A percentile compares a stretch with the other conserved stretches of the same genome.
These are phyloP conservation scores for Cyanocitta stelleri DNA, from an alignment of 2,113 vertebrate species.

Conservation along the genomic window DNA sequence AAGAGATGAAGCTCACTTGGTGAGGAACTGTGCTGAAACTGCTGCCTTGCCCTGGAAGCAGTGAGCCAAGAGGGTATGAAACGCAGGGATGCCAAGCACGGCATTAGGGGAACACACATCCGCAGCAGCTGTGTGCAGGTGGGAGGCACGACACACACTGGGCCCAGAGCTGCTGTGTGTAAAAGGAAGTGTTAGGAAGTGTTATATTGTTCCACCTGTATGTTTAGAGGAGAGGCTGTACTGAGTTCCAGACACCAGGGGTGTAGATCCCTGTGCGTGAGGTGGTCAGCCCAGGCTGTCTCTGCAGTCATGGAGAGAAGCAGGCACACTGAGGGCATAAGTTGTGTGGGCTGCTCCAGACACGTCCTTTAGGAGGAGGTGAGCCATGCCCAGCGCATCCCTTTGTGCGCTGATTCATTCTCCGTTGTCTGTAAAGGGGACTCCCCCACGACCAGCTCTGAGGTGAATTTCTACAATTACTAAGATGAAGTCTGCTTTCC, in stretches of 20 bases:
- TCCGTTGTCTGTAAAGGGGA: fast-evolving
- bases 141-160: not conserved
- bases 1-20: not conserved
- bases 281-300: not conserved
- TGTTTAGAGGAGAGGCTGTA: not conserved
- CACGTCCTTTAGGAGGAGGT: not conserved
- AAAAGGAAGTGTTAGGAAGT: not conserved
- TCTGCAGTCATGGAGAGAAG: not conserved
- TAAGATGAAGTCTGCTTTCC: not conserved
- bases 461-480: not conserved
- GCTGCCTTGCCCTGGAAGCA: not conserved
- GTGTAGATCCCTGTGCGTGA: not conserved
- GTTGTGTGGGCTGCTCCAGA: not conserved
- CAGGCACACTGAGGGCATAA: not conserved
- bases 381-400: not conserved
- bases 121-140: fast-evolving
- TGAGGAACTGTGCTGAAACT: not conserved
- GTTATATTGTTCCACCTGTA: fast-evolving
- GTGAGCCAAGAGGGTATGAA: not conserved
- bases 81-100: not conserved
- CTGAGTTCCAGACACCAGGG: fast-evolving
- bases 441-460: not conserved
- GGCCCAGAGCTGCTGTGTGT: fast-evolving
- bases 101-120: not conserved
- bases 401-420: fast-evolving